Evolutionary conservation across 2,888 invertebrate species (phyloP), one percentile per base, ranked within the genome.

Genomic region (Drosophila antonietae): DNA sequence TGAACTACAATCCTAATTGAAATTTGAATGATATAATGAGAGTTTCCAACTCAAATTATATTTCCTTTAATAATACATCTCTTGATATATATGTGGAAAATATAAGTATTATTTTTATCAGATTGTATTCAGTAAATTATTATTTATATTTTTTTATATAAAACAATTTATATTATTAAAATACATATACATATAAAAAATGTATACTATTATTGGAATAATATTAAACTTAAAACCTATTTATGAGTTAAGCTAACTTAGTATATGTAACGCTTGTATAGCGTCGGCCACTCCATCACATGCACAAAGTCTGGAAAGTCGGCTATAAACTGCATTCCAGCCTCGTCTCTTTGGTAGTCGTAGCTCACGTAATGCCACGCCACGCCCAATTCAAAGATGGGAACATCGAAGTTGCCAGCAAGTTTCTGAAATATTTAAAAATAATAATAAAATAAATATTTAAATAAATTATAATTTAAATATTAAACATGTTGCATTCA

Each of bases 241-340:
- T 51, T 7, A 18, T 18, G 18, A 31, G 10, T 12, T 23, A 53
- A 6, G 23, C 10, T 28, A 41, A 47, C 43, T 68, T 89, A 91
- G 64, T 88, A 90, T 61, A 92, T 71, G 71, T 86, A 92, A 51
- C 91, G 85, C 76, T 93, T 91, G 77, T 94, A 94, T 14, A 93
- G 90, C 39, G 93, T 93, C 15, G 94, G 91, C 93, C 94, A 94
- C 59, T 94, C 93, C 80, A 93, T 93, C 9, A 93, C 91, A 86
- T 93, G 93, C 0, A 93, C 92, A 93, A 94, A 95, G n/a, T 93
- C 86, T 0, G 94, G 95, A 82, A 94, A 94, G 70, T 92, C 90
- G 8, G 88, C 81, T 47, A 94, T 81, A 68, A 94, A 93, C 23
- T 91, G 73, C 49, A 92, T 66, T 60, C 93, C 93, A 31, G 93